Base-by-base conservation (phyloP, 2,797 vertebrate species). In the Antennarius maculatus region DNA sequence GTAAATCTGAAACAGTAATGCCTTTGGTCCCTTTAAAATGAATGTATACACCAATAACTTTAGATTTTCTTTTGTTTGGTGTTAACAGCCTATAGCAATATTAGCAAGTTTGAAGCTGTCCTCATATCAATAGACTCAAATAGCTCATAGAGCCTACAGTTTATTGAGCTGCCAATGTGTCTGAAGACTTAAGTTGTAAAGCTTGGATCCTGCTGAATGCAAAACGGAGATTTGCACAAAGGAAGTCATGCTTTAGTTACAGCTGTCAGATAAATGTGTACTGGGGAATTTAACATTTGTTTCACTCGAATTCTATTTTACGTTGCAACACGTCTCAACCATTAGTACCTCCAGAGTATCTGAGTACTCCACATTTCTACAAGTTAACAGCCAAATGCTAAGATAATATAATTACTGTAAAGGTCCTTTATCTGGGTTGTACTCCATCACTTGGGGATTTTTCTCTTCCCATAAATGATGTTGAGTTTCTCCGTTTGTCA, bases 401-500 rank as follows among this genome's bases (percentile, higher is more conserved):
- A 75, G 80, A 78, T 57, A 77, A 70, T 71, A 45, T 76, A 63
- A 56, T 81, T 74, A 23, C 23, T 23, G 23, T 23, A 81, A 67
- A 81, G 69, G 78, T 51, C 71, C 74, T 86, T 80, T 84, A 79
- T 88, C 79, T 70, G 66, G 63, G 69, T 80, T 71, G 69, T 42
- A 76, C 77, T 76, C 74, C 61, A 69, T 66, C 82, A 64, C 73
- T 72, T 77, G 39, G 74, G 68, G 61, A 69, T 78, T 77, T 75
- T 79, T 82, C 79, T 59, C 64, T 79, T 84, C 79, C 71, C 76
- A 76, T 76, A 87, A 85, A 78, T 54, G 55, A 71, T 66, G 78
- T 84, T 74, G 78, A 85, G 83, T 56, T 69, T 80, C 72, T 83
- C 50, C 10, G 66, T 70, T 86, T 86, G 90, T 90, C 88, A 71